A percentile compares a stretch with the other conserved stretches of the same genome.
Conservation (phyloP, 2,888 invertebrate species). For the Arrhopalites spinosus region DNA sequence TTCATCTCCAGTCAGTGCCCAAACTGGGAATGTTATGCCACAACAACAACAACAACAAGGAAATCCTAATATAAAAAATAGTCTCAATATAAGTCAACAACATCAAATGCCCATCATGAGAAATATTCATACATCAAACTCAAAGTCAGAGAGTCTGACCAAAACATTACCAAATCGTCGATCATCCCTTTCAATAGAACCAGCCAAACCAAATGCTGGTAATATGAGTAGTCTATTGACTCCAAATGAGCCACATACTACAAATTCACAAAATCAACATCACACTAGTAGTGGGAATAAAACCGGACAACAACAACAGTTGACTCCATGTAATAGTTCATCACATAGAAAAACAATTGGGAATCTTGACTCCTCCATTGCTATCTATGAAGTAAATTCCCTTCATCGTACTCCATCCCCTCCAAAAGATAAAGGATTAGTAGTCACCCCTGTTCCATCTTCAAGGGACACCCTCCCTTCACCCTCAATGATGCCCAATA, state of each 20-base stretch:
- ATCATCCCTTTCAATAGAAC: constrained; percentile 44
- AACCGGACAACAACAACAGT: constrained; percentile 38
- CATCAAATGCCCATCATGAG: not conserved
- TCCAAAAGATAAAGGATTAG: constrained; percentile 30
- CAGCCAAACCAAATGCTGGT: constrained; percentile 35
- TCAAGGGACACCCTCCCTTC: not conserved
- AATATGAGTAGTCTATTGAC: not conserved
- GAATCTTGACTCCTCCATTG: constrained; percentile 34
- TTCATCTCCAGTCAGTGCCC: constrained; percentile 32
- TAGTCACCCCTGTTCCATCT: constrained; percentile 27
- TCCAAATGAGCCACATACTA: not conserved
- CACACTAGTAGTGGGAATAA: constrained; percentile 46
- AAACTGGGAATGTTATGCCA: constrained; percentile 36
- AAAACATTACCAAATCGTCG: constrained; percentile 26
- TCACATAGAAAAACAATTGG: constrained; percentile 22
- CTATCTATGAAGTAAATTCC: constrained; percentile 34
- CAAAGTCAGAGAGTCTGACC: constrained; percentile 22
- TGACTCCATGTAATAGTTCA: constrained; percentile 16
- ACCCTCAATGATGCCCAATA: not conserved
- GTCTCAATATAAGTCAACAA: not conserved
- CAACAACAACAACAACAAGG: too few species aligned
- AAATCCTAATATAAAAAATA: too few species aligned
- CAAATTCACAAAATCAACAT: constrained; percentile 46
- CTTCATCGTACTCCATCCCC: constrained; percentile 19
- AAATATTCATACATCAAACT: constrained; percentile 36